Conservation (phyloP, 2,888 invertebrate genomes). For the Galeopsomyia nigrocyanea region DNA sequence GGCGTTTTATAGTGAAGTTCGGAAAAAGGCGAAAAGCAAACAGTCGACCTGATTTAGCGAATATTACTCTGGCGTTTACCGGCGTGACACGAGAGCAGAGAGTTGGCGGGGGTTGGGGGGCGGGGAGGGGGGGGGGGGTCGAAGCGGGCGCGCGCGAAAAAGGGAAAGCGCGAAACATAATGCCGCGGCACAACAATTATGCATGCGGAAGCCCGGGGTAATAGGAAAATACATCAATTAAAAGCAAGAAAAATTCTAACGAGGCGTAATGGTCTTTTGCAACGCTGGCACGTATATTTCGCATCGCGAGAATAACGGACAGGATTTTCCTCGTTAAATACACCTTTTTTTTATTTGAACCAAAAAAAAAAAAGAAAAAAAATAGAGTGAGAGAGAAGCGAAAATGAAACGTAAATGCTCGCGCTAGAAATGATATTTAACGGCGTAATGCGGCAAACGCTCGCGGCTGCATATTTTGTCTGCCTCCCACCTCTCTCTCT, state of each 20-base stretch:
- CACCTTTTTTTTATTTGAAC: background rate
- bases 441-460: conserved; percentile 59
- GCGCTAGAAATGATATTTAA: conserved; percentile 63
- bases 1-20: too few relatives aligned
- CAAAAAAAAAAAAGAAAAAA: background rate
- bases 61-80: conserved; percentile 23
- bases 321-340: conserved; percentile 44
- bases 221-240: conserved; percentile 49
- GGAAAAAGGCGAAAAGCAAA: too few relatives aligned
- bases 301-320: conserved; percentile 47
- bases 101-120: too few relatives aligned
- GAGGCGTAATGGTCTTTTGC: conserved; percentile 41
- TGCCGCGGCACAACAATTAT: conserved; percentile 46
- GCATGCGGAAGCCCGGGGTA: conserved; percentile 31
- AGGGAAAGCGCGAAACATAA: conserved; percentile 37
- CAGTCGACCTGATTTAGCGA: conserved; percentile 4
- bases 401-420: conserved; percentile 58
- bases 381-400: too few relatives aligned
- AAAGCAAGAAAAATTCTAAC: conserved; percentile 49
- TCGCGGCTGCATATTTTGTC: conserved; percentile 55
- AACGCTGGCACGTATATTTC: conserved; percentile 39
- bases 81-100: conserved; percentile 24
- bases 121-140: too few relatives aligned
- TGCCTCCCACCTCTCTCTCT: conserved; percentile 43
- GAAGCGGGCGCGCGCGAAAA: background rate